These are phyloP conservation scores for Axea sp. DNA, from an alignment of 2,888 invertebrate species.

Conservation along the genomic window DNA sequence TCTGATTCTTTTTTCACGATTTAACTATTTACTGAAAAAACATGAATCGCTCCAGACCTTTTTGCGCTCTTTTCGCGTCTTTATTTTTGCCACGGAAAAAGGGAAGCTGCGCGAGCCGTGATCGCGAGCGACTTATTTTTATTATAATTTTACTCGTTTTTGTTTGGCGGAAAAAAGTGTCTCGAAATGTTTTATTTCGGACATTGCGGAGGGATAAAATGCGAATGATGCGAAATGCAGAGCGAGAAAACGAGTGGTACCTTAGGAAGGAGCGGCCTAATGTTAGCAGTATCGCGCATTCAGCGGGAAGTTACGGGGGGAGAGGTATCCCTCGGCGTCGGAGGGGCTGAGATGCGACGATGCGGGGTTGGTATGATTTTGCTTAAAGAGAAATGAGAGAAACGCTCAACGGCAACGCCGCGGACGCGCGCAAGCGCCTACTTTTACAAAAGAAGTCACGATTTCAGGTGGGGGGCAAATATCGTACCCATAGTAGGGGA, in stretches of 20 bases:
- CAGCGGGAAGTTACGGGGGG: conserved; percentile 47
- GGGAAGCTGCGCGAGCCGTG: too few species aligned
- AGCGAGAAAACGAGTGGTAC: conserved; percentile 54
- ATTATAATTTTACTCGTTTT: too few species aligned
- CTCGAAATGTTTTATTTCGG: conserved; percentile 9
- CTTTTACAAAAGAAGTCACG: conserved; percentile 41
- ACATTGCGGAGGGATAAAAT: conserved; percentile 7
- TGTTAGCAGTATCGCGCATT: conserved; percentile 43
- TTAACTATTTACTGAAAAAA: too few species aligned
- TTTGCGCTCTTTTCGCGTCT: too few species aligned
- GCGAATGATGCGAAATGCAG: conserved; percentile 35
- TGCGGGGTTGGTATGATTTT: conserved; percentile 60
- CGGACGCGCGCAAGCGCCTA: conserved; percentile 57
- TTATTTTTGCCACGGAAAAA: too few species aligned
- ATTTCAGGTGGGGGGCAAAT: conserved; percentile 51
- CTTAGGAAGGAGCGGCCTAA: conserved; percentile 40
- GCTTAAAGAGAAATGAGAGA: conserved; percentile 59
- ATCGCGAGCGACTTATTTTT: not conserved
- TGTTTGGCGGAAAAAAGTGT: too few species aligned
- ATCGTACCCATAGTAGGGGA: conserved; percentile 48
- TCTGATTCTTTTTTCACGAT: too few species aligned
- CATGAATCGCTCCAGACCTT: too few species aligned
- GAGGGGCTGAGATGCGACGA: conserved; percentile 61
- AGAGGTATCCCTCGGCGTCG: conserved; percentile 41
- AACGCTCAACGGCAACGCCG: conserved; percentile 55